phyloP scores from a whole-genome alignment of 2,797 vertebrate genomes.

The Dendrocincla fuliginosa region DNA sequence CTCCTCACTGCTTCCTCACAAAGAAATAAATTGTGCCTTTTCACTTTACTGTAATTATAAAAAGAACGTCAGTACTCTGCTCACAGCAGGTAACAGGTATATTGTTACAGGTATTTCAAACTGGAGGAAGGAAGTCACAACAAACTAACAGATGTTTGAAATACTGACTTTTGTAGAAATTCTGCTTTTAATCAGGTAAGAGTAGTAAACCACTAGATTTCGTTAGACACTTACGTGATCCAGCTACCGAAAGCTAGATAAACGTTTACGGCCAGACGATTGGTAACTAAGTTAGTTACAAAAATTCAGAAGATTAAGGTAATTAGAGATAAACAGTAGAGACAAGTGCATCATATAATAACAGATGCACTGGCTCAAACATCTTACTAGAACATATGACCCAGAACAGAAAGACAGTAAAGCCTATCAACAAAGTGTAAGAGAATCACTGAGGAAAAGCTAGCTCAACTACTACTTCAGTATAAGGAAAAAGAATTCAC shows the following conservation, averaged over 20 bases:
- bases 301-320: background rate
- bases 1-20: background rate
- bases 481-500: background rate
- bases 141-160: background rate
- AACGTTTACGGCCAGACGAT: background rate
- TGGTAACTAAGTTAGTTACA: background rate
- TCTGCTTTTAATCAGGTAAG: background rate
- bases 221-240: background rate
- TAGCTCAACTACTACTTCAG: background rate
- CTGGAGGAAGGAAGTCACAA: background rate
- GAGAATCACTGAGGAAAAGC: background rate
- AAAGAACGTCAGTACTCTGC: background rate
- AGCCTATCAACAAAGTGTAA: background rate
- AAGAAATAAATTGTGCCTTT: background rate
- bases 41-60: background rate
- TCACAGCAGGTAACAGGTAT: background rate
- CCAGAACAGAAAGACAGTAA: background rate
- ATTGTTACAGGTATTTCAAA: background rate
- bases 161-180: background rate
- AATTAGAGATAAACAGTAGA: background rate
- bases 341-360: background rate
- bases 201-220: background rate
- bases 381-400: background rate
- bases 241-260: background rate
- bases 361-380: background rate